Percentiles rank a stretch among this genome's conserved stretches.
Evolutionary conservation across 2,797 vertebrate genomes (phyloP).

Genomic region (Clarias fuscus): DNA sequence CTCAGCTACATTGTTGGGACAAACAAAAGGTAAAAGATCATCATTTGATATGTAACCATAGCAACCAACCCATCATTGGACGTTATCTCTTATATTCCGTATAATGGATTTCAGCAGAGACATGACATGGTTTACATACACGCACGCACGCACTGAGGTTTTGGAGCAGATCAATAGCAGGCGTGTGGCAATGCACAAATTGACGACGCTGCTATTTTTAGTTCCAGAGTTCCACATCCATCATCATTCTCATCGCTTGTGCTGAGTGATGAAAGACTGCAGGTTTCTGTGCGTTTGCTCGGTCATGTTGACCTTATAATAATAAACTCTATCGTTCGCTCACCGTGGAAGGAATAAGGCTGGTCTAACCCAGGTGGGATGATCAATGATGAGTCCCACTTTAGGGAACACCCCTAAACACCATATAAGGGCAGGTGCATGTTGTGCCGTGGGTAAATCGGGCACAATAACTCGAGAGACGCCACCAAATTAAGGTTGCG

Average conservation of each 20-base stretch:
- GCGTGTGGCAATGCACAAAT: slow-evolving; percentile 25
- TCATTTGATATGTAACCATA: not conserved
- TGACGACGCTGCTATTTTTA: slow-evolving; percentile 58
- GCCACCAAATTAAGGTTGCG: no score
- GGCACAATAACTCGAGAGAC: no score
- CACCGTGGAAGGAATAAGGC: not conserved
- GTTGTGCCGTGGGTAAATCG: no score
- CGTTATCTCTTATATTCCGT: not conserved
- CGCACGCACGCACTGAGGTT: not conserved
- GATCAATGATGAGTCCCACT: no score
- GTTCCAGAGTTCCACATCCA: slow-evolving; percentile 45
- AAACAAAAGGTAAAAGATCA: not conserved
- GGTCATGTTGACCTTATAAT: not conserved
- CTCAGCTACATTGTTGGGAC: not conserved
- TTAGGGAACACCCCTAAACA: no score
- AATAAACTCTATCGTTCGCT: not conserved
- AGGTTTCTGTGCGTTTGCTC: slow-evolving; percentile 30
- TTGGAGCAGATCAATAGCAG: slow-evolving; percentile 35
- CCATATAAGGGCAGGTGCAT: no score
- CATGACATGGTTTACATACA: not conserved
- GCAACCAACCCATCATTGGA: not conserved
- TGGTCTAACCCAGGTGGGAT: not conserved
- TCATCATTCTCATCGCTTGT: slow-evolving; percentile 58
- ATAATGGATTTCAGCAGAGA: not conserved
- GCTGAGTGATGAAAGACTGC: slow-evolving; percentile 46